A percentile compares a stretch with the other conserved stretches of the same genome.
Conservation (phyloP, 2,113 vertebrate genomes). For the Danionella cerebrum region DNA sequence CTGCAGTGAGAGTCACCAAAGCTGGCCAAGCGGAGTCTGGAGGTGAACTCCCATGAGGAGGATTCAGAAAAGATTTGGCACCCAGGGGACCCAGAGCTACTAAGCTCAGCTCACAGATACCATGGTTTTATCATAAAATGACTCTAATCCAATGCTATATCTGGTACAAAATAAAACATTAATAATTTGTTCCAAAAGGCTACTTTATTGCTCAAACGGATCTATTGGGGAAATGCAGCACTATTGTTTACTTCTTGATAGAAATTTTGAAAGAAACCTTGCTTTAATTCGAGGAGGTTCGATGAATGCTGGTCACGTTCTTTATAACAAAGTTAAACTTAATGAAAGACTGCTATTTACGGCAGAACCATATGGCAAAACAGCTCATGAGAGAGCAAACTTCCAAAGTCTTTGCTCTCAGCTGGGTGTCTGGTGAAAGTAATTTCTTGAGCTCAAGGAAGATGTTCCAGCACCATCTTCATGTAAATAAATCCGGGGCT, state of each 20-base stretch:
- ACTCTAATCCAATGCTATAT: too few species aligned
- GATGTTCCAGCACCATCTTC: not conserved
- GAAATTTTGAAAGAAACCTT: not conserved
- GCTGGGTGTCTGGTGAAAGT: constrained; percentile 10
- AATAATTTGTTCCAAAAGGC: too few species aligned
- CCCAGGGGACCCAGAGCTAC: not conserved
- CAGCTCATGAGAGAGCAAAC: not conserved
- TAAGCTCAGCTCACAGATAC: constrained; percentile 10
- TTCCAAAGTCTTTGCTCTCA: constrained; percentile 11
- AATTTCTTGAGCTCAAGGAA: constrained; percentile 13
- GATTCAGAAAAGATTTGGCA: not conserved
- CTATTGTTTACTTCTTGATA: too few species aligned
- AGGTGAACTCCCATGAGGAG: constrained; percentile 20
- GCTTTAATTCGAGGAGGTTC: not conserved
- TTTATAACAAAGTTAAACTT: not conserved
- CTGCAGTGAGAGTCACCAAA: constrained; percentile 13
- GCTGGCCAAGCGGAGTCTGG: constrained; percentile 9
- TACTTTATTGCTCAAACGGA: too few species aligned
- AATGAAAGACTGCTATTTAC: constrained; percentile 1
- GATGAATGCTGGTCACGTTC: not conserved
- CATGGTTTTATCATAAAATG: constrained; percentile 27
- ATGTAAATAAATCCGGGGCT: not conserved
- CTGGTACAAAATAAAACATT: too few species aligned
- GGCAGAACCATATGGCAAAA: not conserved
- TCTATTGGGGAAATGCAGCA: too few species aligned